A percentile compares a stretch with the other conserved stretches of the same genome.
These are phyloP conservation scores for Ommatoiulus sabulosus DNA, from an alignment of 2,888 invertebrate species.

Conservation along the genomic window DNA sequence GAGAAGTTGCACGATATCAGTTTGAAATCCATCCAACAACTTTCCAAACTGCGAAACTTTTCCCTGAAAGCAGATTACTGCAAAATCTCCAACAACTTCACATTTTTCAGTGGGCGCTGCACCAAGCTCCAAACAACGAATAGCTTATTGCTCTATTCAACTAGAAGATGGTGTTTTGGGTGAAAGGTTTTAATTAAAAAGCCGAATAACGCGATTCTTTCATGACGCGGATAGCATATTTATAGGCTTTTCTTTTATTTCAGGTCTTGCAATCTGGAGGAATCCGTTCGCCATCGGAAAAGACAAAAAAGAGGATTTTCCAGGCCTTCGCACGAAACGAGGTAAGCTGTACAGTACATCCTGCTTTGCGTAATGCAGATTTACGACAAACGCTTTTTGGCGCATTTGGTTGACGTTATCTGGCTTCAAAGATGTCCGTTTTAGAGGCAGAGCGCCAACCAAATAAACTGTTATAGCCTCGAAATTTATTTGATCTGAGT, in stretches of 20 bases:
- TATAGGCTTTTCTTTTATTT: background rate
- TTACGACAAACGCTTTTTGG: background rate
- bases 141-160: background rate
- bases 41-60: too few relatives aligned
- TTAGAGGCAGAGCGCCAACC: background rate
- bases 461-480: background rate
- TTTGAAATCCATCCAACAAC: too few relatives aligned
- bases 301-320: background rate
- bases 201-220: background rate
- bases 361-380: slow-evolving; percentile 10
- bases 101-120: background rate
- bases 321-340: background rate
- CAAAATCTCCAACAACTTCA: background rate
- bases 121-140: background rate
- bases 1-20: too few relatives aligned
- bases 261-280: background rate
- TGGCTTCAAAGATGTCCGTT: background rate
- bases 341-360: slow-evolving; percentile 19
- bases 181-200: background rate
- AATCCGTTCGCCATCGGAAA: background rate
- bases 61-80: background rate
- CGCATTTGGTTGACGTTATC: background rate
- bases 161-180: background rate
- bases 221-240: background rate
- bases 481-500: background rate